These are phyloP conservation scores for Chrysoperla carnea DNA, from an alignment of 1,140 invertebrate genomes.

Conservation along the genomic window DNA sequence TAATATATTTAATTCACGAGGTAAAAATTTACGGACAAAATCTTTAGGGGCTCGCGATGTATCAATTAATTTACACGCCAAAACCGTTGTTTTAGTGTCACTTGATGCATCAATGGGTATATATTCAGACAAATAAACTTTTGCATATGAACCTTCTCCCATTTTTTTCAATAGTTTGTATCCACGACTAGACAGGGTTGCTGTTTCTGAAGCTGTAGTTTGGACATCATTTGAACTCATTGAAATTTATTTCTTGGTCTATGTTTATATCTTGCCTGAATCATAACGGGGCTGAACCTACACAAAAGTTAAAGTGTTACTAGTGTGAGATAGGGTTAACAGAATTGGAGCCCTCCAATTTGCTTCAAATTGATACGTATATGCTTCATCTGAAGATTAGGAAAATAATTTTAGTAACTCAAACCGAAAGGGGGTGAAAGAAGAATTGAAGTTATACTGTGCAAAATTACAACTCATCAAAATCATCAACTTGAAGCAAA, in stretches of 20 bases:
- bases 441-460: no score
- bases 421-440: no score
- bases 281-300: no score
- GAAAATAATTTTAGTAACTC: no score
- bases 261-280: no score
- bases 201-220: constrained; percentile 29
- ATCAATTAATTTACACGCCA: constrained; percentile 62
- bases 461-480: no score
- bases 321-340: no score
- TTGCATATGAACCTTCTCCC: constrained; percentile 46
- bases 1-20: constrained; percentile 51
- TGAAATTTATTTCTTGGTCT: not conserved
- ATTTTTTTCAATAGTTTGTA: constrained; percentile 39
- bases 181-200: constrained; percentile 30
- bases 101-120: constrained; percentile 17
- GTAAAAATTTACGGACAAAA: constrained; percentile 55
- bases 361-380: no score
- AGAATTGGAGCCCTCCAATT: no score
- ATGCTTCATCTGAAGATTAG: no score
- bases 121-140: constrained; percentile 41
- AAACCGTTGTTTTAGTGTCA: constrained; percentile 16
- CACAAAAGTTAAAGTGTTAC: no score
- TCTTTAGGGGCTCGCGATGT: constrained; percentile 46
- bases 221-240: not conserved
- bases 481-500: no score